Conservation (phyloP, 1,140 invertebrate genomes). For the Leucophenga varia region DNA sequence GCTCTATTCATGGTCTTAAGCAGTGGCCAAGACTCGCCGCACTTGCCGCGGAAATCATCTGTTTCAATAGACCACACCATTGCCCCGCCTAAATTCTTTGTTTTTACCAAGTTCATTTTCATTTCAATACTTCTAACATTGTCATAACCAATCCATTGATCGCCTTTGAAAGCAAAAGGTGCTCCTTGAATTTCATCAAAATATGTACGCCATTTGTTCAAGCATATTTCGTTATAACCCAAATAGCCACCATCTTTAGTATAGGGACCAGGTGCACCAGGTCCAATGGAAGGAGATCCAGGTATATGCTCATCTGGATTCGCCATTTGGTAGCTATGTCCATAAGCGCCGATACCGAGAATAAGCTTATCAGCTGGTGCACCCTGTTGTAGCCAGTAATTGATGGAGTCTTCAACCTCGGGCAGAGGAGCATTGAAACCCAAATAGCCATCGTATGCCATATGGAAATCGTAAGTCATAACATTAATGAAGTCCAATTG, state of each 20-base stretch:
- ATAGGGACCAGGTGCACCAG: slow-evolving; percentile 67
- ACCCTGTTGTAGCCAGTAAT: slow-evolving; percentile 47
- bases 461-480: slow-evolving; percentile 75
- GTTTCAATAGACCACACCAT: slow-evolving; percentile 83
- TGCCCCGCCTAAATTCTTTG: slow-evolving; percentile 66
- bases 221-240: slow-evolving; percentile 74
- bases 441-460: slow-evolving; percentile 55
- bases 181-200: slow-evolving; percentile 21
- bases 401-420: slow-evolving; percentile 33
- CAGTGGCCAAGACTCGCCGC: slow-evolving; percentile 59
- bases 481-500: slow-evolving; percentile 65
- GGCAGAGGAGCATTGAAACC: slow-evolving; percentile 66
- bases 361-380: slow-evolving; percentile 62
- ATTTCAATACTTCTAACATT: slow-evolving; percentile 49
- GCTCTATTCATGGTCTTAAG: slow-evolving; percentile 41
- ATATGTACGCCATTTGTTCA: slow-evolving; percentile 30
- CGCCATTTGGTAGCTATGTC: slow-evolving; percentile 65
- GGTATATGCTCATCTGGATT: slow-evolving; percentile 58
- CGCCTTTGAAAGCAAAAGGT: slow-evolving; percentile 46
- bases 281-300: slow-evolving; percentile 60
- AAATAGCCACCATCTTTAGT: slow-evolving; percentile 69
- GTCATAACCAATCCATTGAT: slow-evolving; percentile 57
- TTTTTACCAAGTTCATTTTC: slow-evolving; percentile 44
- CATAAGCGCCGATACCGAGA: slow-evolving; percentile 70
- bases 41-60: slow-evolving; percentile 72